Percentiles rank a stretch among this genome's conserved stretches.
These are phyloP conservation scores for Nannospalax galili DNA, from an alignment of 2,113 vertebrate genomes.

Conservation along the genomic window DNA sequence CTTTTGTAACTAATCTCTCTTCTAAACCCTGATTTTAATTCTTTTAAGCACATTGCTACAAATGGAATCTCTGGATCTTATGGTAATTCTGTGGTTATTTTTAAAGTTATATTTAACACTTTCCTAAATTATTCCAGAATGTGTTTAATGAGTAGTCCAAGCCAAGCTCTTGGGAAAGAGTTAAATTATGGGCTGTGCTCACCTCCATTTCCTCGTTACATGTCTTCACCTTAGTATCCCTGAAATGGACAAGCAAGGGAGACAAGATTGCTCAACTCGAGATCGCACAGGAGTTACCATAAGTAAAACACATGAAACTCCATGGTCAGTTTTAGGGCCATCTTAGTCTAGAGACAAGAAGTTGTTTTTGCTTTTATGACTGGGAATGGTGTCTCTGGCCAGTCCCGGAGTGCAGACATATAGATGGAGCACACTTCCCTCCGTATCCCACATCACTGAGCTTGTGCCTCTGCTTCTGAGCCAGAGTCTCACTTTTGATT, in stretches of 20 bases:
- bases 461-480: background rate
- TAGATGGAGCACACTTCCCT: accelerated
- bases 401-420: background rate
- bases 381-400: background rate
- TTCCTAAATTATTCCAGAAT: background rate
- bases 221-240: background rate
- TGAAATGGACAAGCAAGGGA: background rate
- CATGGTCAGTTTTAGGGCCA: background rate
- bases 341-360: background rate
- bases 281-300: background rate
- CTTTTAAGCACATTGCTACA: background rate
- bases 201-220: background rate
- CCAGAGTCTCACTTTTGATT: background rate
- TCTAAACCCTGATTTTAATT: background rate
- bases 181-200: background rate
- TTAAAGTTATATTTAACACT: background rate
- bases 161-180: background rate
- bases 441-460: background rate
- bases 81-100: background rate
- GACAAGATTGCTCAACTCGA: background rate
- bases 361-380: background rate
- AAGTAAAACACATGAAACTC: background rate
- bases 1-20: too few relatives aligned
- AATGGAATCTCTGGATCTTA: background rate
- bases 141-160: background rate